Conservation (phyloP, 2,113 vertebrate species). For the Paraplagusia blochii region DNA sequence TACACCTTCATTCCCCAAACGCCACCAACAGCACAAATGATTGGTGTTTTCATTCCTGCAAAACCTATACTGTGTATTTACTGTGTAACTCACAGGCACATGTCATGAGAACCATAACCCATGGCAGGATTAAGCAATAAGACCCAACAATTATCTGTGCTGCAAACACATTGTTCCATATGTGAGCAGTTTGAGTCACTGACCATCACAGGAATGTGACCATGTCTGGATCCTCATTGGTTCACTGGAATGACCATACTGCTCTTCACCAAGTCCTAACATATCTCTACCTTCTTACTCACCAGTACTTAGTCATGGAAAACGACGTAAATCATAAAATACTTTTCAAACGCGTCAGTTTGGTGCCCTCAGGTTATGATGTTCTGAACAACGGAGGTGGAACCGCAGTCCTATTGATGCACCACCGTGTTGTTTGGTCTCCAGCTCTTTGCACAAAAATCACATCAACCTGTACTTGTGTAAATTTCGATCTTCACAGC, state of each 20-base stretch:
- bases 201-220: conserved; percentile 34
- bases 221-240: conserved; percentile 35
- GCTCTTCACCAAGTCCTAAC: conserved; percentile 28
- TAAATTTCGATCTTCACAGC: too few species aligned
- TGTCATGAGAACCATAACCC: conserved; percentile 49
- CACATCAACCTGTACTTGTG: too few species aligned
- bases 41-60: neutral
- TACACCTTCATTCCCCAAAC: too few species aligned
- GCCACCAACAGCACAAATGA: too few species aligned
- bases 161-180: conserved; percentile 28
- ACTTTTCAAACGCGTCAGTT: conserved; percentile 16
- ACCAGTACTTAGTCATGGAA: conserved; percentile 49
- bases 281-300: conserved; percentile 48
- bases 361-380: conserved; percentile 27
- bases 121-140: conserved; percentile 44
- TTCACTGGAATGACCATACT: conserved; percentile 20
- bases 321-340: conserved; percentile 32
- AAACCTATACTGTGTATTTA: conserved; percentile 9
- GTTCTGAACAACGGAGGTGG: conserved; percentile 3
- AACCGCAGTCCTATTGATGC: conserved; percentile 2
- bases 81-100: conserved; percentile 5
- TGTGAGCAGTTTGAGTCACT: conserved; percentile 44
- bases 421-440: neutral
- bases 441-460: too few species aligned
- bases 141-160: conserved; percentile 50